These are phyloP conservation scores for Corbicula japonica DNA, from an alignment of 2,888 invertebrate species.

Conservation along the genomic window DNA sequence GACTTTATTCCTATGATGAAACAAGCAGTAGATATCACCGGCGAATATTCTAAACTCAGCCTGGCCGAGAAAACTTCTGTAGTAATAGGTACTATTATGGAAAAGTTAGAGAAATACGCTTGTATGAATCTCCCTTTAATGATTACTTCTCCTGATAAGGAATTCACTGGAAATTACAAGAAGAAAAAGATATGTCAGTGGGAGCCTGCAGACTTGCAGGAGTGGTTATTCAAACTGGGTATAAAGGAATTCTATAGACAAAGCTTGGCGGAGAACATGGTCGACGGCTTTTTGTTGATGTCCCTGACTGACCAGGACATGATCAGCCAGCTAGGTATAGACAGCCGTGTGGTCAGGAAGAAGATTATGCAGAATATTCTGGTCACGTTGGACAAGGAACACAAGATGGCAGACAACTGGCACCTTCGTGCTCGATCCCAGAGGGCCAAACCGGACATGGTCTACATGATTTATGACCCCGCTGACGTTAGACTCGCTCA, in stretches of 20 bases:
- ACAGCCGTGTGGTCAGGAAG: conserved; percentile 84
- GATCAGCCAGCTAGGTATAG: conserved; percentile 82
- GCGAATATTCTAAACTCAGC: conserved; percentile 73
- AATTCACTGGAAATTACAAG: conserved; percentile 83
- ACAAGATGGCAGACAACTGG: conserved; percentile 84
- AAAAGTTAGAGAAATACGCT: conserved; percentile 83
- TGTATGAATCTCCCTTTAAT: conserved; percentile 77
- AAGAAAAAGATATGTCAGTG: conserved; percentile 84
- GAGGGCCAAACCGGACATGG: conserved; percentile 78
- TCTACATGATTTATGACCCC: conserved; percentile 85
- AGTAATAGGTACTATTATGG: conserved; percentile 83
- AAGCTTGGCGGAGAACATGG: conserved; percentile 84
- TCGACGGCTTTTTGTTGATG: conserved; percentile 86
- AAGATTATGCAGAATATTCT: conserved; percentile 86
- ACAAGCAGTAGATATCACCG: conserved; percentile 79
- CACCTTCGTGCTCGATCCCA: conserved; percentile 84
- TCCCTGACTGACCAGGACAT: conserved; percentile 85
- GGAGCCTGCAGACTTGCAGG: conserved; percentile 84
- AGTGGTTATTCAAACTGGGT: conserved; percentile 85
- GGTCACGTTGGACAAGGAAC: conserved; percentile 83
- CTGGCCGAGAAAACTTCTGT: conserved; percentile 84
- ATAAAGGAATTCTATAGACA: conserved; percentile 86
- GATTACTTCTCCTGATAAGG: conserved; percentile 76
- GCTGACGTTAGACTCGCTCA: conserved; percentile 84
- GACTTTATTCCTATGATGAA: conserved; percentile 73